Percentiles rank a stretch among this genome's conserved stretches.
phyloP scores from a whole-genome alignment of 2,888 invertebrate genomes.

The Sylvicola cinctus region DNA sequence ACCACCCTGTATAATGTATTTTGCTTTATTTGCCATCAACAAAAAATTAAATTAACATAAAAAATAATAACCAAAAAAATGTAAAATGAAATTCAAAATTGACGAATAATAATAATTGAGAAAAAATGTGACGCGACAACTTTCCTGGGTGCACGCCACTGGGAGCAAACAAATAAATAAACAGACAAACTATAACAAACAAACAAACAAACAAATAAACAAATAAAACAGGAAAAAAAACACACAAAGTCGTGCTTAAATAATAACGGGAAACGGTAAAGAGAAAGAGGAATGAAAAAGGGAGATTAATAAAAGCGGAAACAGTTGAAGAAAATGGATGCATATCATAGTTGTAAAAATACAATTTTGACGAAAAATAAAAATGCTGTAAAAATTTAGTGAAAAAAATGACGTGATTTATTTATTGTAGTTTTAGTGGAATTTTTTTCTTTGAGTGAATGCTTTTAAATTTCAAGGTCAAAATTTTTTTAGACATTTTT shows the following conservation, averaged over 20 bases:
- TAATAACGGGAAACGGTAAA: constrained; percentile 3
- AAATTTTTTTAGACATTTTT: too few relatives aligned
- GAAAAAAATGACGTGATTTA: constrained; percentile 5
- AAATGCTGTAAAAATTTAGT: constrained; percentile 21
- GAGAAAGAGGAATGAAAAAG: constrained; percentile 6
- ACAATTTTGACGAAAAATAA: constrained; percentile 35
- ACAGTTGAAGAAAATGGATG: constrained; percentile 29
- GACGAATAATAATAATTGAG: too few relatives aligned
- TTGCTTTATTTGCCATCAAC: neutral
- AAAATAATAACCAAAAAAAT: too few relatives aligned
- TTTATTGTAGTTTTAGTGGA: too few relatives aligned
- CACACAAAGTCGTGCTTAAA: neutral
- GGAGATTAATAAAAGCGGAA: constrained; percentile 9
- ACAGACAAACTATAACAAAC: constrained; percentile 4
- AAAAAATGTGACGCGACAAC: too few relatives aligned
- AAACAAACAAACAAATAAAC: too few relatives aligned
- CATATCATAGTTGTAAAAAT: constrained; percentile 82
- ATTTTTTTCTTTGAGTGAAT: too few relatives aligned
- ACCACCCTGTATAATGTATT: neutral
- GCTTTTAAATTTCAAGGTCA: too few relatives aligned
- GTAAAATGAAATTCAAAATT: too few relatives aligned
- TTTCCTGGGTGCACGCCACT: too few relatives aligned
- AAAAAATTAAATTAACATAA: too few relatives aligned
- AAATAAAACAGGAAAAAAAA: constrained; percentile 9
- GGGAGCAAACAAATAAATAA: too few relatives aligned